Percentiles rank a stretch among this genome's conserved stretches.
Evolutionary conservation across 2,797 vertebrate species (phyloP).

Genomic region (Anniella stebbinsi): DNA sequence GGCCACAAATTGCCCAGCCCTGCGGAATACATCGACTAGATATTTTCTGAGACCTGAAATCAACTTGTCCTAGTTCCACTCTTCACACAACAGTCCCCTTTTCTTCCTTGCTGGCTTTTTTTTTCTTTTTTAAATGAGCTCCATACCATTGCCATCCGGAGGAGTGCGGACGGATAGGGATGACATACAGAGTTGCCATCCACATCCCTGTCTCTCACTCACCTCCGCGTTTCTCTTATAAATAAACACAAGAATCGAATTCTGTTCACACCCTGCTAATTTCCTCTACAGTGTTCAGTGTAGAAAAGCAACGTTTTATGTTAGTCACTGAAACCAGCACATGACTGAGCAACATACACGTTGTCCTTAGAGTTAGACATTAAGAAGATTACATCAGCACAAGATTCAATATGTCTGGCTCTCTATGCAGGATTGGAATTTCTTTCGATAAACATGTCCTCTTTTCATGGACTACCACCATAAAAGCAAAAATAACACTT

Average conservation of each 20-base stretch:
- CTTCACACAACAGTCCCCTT: neutral
- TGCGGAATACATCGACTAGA: neutral
- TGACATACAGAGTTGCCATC: slow-evolving; percentile 10
- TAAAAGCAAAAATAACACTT: neutral
- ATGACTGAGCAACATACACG: neutral
- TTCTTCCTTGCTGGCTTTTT: neutral
- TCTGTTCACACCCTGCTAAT: slow-evolving; percentile 15
- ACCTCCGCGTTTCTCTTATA: slow-evolving; percentile 27
- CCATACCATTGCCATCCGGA: neutral
- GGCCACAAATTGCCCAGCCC: too few relatives aligned
- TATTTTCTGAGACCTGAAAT: neutral
- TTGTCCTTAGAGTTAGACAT: neutral
- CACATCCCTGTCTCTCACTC: slow-evolving; percentile 23
- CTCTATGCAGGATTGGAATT: neutral
- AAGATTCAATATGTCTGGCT: neutral
- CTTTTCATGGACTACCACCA: neutral
- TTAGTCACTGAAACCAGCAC: neutral
- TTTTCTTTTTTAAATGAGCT: neutral
- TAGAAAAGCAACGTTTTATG: neutral
- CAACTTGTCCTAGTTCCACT: neutral
- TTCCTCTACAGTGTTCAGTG: neutral
- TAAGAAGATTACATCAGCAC: neutral
- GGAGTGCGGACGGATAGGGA: neutral
- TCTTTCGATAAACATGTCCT: neutral
- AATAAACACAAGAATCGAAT: slow-evolving; percentile 26